A percentile compares a stretch with the other conserved stretches of the same genome.
phyloP scores from a whole-genome alignment of 2,113 vertebrate genomes.

The Pituophis catenifer region DNA sequence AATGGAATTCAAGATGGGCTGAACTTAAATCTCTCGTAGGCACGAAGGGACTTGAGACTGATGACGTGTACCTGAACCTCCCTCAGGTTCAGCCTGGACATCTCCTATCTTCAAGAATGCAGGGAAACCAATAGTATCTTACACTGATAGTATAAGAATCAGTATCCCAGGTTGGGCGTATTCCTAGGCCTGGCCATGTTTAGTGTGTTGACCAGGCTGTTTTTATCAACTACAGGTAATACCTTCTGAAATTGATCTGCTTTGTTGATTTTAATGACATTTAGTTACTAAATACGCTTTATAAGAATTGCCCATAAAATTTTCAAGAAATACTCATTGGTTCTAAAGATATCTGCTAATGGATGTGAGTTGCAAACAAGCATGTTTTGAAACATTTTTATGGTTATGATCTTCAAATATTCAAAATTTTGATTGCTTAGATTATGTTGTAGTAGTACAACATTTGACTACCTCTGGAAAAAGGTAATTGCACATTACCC shows the following conservation, averaged over 20 bases:
- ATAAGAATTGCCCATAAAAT: not conserved
- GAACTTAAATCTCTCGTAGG: not conserved
- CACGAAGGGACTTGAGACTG: not conserved
- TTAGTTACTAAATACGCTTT: not conserved
- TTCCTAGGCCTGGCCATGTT: not conserved
- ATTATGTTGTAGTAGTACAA: not conserved
- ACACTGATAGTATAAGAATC: not conserved
- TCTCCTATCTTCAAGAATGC: not conserved
- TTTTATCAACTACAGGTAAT: not conserved
- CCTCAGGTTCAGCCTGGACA: not conserved
- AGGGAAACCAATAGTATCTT: not conserved
- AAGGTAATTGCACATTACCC: not conserved
- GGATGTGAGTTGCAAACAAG: not conserved
- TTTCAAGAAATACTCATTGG: not conserved
- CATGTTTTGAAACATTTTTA: not conserved
- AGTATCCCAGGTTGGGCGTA: not conserved
- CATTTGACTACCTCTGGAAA: not conserved
- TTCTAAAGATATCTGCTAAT: not conserved
- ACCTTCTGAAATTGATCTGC: not conserved
- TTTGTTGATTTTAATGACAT: not conserved
- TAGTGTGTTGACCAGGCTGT: not conserved
- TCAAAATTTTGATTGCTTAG: not conserved
- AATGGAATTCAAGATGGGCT: not conserved
- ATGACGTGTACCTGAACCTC: not conserved
- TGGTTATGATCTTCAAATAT: not conserved